Percentiles rank a stretch among this genome's conserved stretches.
Evolutionary conservation across 2,888 invertebrate genomes (phyloP).

Genomic region (Tiphia femorata): DNA sequence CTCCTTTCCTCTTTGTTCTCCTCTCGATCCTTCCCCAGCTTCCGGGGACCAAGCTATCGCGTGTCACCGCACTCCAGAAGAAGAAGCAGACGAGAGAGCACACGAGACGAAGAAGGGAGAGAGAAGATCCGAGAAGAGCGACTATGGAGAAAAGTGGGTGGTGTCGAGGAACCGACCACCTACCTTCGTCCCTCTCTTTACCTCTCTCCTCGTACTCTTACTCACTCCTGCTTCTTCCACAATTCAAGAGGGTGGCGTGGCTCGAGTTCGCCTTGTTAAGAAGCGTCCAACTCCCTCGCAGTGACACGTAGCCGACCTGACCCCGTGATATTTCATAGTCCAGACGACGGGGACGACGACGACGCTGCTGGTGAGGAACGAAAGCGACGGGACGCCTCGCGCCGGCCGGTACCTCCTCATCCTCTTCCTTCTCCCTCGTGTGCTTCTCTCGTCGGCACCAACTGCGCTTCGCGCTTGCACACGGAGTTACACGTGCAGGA

Average conservation of each 20-base stretch:
- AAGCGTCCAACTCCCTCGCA: conserved; percentile 32
- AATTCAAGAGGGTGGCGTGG: conserved; percentile 42
- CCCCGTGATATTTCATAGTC: conserved; percentile 47
- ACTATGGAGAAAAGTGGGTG: conserved; percentile 29
- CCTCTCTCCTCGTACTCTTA: too few species aligned
- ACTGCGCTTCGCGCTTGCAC: neutral
- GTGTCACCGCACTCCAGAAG: conserved; percentile 32
- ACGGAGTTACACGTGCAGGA: neutral
- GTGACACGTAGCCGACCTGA: conserved; percentile 38
- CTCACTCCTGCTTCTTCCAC: too few species aligned
- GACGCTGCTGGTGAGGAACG: conserved; percentile 16
- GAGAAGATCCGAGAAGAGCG: conserved; percentile 11
- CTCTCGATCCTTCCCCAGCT: too few species aligned
- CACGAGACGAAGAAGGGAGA: conserved; percentile 14
- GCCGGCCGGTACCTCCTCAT: neutral
- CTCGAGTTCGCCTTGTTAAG: conserved; percentile 46
- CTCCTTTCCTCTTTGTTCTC: too few species aligned
- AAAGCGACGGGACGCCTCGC: neutral
- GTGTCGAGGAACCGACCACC: neutral
- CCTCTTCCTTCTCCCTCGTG: neutral
- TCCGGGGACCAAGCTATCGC: conserved; percentile 37
- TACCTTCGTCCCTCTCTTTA: too few species aligned
- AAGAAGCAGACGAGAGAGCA: neutral
- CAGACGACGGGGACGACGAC: conserved; percentile 19
- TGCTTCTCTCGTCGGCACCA: neutral